Percentiles rank a stretch among this genome's conserved stretches.
Evolutionary conservation across 2,888 invertebrate species (phyloP).

Genomic region (Piscicola geometra): DNA sequence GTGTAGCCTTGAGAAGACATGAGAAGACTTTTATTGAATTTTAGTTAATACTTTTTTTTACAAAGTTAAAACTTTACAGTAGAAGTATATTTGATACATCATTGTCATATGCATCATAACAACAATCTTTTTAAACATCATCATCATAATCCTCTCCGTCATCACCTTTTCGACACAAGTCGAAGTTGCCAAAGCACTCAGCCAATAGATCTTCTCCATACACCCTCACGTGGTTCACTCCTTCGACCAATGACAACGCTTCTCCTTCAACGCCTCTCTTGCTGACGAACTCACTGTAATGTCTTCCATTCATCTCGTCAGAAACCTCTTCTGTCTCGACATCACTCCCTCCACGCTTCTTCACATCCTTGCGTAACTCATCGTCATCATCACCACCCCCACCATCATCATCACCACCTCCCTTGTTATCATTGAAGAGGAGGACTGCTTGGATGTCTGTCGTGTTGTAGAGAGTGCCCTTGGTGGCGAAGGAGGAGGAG

Average conservation of each 20-base stretch:
- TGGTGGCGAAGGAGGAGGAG: background rate
- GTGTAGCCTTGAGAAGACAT: slow-evolving; percentile 25
- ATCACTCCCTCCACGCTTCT: background rate
- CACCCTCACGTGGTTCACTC: background rate
- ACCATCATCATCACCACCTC: background rate
- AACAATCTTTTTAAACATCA: background rate
- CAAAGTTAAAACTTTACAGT: no score
- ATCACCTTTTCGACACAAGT: slow-evolving; percentile 24
- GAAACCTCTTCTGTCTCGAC: background rate
- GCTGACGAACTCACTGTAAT: slow-evolving; percentile 5
- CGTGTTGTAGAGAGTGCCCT: slow-evolving; percentile 12
- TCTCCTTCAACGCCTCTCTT: slow-evolving; percentile 21
- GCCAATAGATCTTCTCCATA: slow-evolving; percentile 10
- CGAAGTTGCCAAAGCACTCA: slow-evolving; percentile 27
- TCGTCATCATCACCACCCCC: background rate
- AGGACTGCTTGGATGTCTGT: slow-evolving; percentile 14
- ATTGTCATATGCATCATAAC: no score
- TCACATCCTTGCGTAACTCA: background rate
- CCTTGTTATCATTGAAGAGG: background rate
- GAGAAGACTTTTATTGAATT: background rate
- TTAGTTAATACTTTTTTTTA: background rate
- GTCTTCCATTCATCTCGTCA: no score
- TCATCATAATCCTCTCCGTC: no score
- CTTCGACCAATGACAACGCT: slow-evolving; percentile 20
- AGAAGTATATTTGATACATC: no score